Percentiles rank a stretch among this genome's conserved stretches.
These are phyloP conservation scores for Hiodon tergisus DNA, from an alignment of 2,113 vertebrate species.

Conservation along the genomic window DNA sequence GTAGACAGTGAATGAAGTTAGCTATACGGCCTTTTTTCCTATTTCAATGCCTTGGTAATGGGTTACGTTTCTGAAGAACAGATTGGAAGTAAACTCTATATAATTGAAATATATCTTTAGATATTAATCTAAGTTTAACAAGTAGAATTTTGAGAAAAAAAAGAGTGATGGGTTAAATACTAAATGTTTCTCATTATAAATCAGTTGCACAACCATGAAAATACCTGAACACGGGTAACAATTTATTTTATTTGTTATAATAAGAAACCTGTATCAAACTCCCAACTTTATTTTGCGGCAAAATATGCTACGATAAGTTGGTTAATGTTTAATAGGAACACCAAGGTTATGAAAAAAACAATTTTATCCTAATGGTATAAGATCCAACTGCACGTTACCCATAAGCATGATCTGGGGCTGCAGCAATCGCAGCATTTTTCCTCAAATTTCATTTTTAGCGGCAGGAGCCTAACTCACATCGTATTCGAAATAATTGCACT, in stretches of 20 bases:
- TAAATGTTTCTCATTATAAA: no score
- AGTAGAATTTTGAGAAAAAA: background rate
- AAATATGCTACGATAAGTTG: constrained; percentile 80
- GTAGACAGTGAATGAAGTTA: constrained; percentile 67
- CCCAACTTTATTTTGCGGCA: constrained; percentile 64
- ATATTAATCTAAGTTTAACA: background rate
- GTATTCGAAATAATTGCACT: constrained; percentile 59
- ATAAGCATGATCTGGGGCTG: constrained; percentile 82
- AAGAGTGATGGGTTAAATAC: background rate
- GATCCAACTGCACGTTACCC: constrained; percentile 78
- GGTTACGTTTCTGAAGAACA: constrained; percentile 70
- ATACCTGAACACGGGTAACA: constrained; percentile 25
- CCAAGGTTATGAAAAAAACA: constrained; percentile 79
- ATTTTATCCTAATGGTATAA: constrained; percentile 75
- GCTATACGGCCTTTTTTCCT: constrained; percentile 60
- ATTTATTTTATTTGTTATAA: constrained; percentile 79
- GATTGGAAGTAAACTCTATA: constrained; percentile 46
- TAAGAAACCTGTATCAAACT: constrained; percentile 77
- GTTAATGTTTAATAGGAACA: constrained; percentile 72
- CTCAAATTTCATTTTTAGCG: constrained; percentile 76
- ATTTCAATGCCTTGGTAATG: constrained; percentile 61
- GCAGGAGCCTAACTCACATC: background rate
- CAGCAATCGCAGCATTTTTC: constrained; percentile 75
- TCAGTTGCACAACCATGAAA: background rate
- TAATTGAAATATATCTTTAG: background rate